These are phyloP conservation scores for Lipotes vexillifer DNA, from an alignment of 2,113 vertebrate genomes.

Conservation along the genomic window DNA sequence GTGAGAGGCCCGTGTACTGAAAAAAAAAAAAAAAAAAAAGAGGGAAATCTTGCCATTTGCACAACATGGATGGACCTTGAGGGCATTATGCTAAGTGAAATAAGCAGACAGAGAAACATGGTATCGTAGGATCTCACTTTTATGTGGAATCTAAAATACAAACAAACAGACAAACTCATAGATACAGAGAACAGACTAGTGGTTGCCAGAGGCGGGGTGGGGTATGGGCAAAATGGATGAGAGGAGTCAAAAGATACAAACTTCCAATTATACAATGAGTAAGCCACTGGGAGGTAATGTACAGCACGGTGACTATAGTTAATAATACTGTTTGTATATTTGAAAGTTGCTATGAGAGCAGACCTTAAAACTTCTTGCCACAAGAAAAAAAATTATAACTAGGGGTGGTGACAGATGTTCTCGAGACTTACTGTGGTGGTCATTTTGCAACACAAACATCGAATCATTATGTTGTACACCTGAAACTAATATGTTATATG, in stretches of 20 bases:
- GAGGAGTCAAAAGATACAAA: too few species aligned
- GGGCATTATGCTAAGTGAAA: background rate
- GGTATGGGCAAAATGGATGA: background rate
- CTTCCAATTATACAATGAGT: background rate
- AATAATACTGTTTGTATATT: background rate
- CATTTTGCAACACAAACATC: background rate
- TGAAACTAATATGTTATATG: background rate
- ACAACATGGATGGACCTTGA: background rate
- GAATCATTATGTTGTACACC: background rate
- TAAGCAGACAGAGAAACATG: background rate
- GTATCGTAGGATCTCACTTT: background rate
- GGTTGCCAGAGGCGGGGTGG: fast-evolving
- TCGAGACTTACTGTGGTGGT: background rate
- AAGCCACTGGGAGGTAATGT: background rate
- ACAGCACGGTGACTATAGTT: background rate
- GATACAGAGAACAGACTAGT: background rate
- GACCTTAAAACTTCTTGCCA: background rate
- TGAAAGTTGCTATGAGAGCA: background rate
- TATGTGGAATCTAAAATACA: background rate
- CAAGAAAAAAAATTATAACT: background rate
- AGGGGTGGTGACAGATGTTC: background rate
- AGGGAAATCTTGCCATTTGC: background rate
- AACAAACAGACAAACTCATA: background rate
- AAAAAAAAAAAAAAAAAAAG: too few species aligned
- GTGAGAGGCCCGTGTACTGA: too few species aligned